Evolutionary conservation across 2,113 vertebrate genomes (phyloP), one percentile per base, ranked within the genome.

Genomic region (Numida meleagris): DNA sequence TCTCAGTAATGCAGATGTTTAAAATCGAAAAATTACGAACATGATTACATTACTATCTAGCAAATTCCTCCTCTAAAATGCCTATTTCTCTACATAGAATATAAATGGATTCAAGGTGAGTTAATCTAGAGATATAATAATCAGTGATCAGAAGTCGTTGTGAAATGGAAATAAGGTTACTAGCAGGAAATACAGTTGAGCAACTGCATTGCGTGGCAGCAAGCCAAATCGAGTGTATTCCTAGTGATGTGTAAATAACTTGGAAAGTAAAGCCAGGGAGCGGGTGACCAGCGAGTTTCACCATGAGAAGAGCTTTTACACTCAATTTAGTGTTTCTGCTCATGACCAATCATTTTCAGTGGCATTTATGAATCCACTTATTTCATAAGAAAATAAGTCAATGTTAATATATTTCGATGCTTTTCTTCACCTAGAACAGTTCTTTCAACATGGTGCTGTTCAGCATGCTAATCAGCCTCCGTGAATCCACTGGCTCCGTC

Each of bases 131-230:
- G 38, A 66, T 59, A 62, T 79, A 85, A 93, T 88, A 74, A 88
- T 50, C 80, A 78, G 62, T 36, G 58, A 68, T 70, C 58, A 82
- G 58, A 76, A 93, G 85, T 76, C 38, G 24, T 67, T 59, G 78
- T 76, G 75, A 87, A 94, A 94, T 90, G 51, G 82, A 93, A 95
- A 83, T 76, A 88, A 95, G 85, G 79, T 87, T 91, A 94, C 63
- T 27, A 46, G 86, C 72, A 88, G 82, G 87, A 91, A 92, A 86
- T 61, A 74, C 42, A 91, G 76, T 77, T 72, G 46, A 82, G 68
- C 75, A 88, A 83, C 67, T 76, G 82, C 85, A 89, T 0, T 66
- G 78, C 40, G 29, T 8, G 76, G 72, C 88, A 93, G 61, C n/a
- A 80, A 34, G 90, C 91, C 91, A 94, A 55, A 88, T 67, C 33